Conservation (phyloP, 2,113 vertebrate genomes). For the Corythoichthys haematopterus region DNA sequence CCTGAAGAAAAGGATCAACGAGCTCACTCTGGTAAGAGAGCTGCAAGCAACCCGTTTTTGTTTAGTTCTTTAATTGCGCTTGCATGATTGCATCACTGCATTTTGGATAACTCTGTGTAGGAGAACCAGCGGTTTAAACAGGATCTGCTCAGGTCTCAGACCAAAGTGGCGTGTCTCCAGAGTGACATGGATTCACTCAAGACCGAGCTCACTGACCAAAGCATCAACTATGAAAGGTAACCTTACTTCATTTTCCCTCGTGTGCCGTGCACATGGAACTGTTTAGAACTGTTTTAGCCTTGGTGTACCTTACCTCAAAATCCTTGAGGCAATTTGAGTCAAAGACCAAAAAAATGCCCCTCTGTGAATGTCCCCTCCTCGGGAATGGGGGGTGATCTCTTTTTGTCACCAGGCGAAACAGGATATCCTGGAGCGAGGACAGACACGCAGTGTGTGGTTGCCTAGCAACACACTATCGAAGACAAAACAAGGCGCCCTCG, state of each 20-base stretch:
- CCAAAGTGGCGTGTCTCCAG: constrained; percentile 85
- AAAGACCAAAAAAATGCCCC: constrained; percentile 3
- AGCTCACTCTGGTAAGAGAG: constrained; percentile 82
- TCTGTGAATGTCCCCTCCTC: constrained; percentile 11
- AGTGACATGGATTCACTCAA: constrained; percentile 92
- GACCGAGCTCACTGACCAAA: constrained; percentile 88
- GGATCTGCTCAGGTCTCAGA: constrained; percentile 90
- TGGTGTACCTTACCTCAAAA: not conserved
- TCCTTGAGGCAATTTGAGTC: not conserved
- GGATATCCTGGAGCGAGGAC: constrained; percentile 76
- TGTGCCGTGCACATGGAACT: not conserved
- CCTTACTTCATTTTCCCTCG: not conserved
- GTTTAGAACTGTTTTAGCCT: not conserved
- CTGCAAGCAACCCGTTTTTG: not conserved
- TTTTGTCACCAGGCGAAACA: constrained; percentile 61
- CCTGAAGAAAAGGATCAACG: constrained; percentile 84
- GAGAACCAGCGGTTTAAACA: constrained; percentile 93
- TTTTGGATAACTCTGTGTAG: constrained; percentile 52
- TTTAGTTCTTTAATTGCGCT: not conserved
- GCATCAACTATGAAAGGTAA: constrained; percentile 86
- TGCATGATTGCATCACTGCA: not conserved
- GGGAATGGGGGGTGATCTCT: constrained; percentile 28
- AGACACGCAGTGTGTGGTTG: constrained; percentile 58
- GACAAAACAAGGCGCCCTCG: constrained; percentile 11
- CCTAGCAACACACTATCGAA: constrained; percentile 52